A percentile compares a stretch with the other conserved stretches of the same genome.
Evolutionary conservation across 2,888 invertebrate genomes (phyloP).

Genomic region (Campoletis raptor): DNA sequence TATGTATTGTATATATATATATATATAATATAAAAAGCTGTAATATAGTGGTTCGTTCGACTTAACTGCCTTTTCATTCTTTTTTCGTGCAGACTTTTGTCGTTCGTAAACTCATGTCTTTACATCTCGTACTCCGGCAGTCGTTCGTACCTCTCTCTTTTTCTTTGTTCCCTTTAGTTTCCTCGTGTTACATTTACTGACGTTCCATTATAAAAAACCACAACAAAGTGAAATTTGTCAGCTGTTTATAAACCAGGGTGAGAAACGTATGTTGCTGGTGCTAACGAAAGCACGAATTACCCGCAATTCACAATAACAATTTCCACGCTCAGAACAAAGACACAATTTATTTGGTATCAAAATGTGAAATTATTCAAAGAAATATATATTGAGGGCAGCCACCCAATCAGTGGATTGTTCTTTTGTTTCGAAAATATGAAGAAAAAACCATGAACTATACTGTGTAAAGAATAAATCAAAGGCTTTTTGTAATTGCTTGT

Average conservation of each 20-base stretch:
- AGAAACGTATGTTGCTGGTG: neutral
- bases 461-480: neutral
- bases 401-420: neutral
- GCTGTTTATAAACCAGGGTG: neutral
- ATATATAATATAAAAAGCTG: no score
- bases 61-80: conserved; percentile 33
- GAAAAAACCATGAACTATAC: neutral
- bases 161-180: neutral
- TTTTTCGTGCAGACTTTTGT: conserved; percentile 8
- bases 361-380: neutral
- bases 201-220: conserved; percentile 25
- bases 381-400: neutral
- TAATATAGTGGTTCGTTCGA: conserved; percentile 40
- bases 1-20: conserved; percentile 12
- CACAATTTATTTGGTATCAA: neutral
- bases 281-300: neutral
- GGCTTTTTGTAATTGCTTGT: neutral
- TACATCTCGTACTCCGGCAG: neutral
- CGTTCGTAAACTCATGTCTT: conserved; percentile 2
- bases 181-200: conserved; percentile 9
- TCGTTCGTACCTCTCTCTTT: conserved; percentile 8
- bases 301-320: neutral
- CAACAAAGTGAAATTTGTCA: conserved; percentile 13
- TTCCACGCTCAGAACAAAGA: neutral
- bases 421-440: neutral